Base-by-base conservation (phyloP, 2,797 vertebrate genomes). In the Gila robusta region DNA sequence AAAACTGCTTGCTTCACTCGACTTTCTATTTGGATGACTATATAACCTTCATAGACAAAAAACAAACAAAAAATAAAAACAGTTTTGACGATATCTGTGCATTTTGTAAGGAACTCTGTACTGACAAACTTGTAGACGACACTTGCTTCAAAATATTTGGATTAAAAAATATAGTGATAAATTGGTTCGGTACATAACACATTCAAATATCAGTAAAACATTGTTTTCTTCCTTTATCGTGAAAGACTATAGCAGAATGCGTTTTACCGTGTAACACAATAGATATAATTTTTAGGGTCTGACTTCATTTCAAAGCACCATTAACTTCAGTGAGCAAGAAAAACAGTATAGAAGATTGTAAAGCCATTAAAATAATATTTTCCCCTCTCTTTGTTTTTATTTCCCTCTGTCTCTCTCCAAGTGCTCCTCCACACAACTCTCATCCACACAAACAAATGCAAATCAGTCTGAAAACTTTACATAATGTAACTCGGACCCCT, bases 381-480 rank as follows among this genome's bases (percentile, higher is more conserved):
- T 94, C 88, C 35, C 90, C 87, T 84, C 49, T 87, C 85, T 87
- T 90, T 92, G 89, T 92, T 91, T 90, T 89, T 86, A 88, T 86
- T 90, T 91, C 85, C 83, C 73, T 89, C 88, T 89, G 86, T 91
- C 82, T 87, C 83, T 86, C 85, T 87, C 88, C 79, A 85, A 91
- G 89, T 89, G 90, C 90, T 91, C 79, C 92, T 91, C 89, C 83
- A 87, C 87, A 73, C 88, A 87, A 90, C 89, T 89, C 94, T 94
- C 92, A 92, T 91, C 84, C 96, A 94, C 94, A 96, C 96, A 97
- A 97, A 98, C 97, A 98, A 96, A 98, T 98, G 97, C 97, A 97
- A 97, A 97, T 97, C 94, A 92, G 92, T 95, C 91, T 87, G 93
- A 96, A 96, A 97, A 96, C 95, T 96, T 94, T 92, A 91, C 94